Evolutionary conservation across 1,140 invertebrate species (phyloP).

Genomic region (Trialeurodes vaporariorum): DNA sequence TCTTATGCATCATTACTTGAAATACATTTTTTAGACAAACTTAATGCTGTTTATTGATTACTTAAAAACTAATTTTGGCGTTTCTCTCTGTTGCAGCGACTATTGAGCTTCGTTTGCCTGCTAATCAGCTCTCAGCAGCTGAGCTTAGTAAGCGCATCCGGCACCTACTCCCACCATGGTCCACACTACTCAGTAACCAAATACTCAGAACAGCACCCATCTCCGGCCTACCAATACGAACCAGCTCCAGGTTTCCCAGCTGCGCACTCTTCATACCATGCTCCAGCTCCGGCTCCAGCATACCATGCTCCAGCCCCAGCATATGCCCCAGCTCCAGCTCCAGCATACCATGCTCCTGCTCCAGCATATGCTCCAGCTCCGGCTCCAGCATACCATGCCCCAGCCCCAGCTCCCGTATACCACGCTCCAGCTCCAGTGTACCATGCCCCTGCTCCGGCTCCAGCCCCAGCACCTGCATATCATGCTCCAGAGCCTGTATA

Average conservation of each 20-base stretch:
- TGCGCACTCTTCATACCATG: constrained; percentile 13
- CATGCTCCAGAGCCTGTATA: constrained; percentile 12
- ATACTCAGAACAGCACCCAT: not conserved
- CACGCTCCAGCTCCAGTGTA: constrained; percentile 12
- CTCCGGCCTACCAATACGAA: not conserved
- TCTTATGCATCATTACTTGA: too few relatives aligned
- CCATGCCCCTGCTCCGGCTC: constrained; percentile 13
- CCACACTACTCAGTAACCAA: not conserved
- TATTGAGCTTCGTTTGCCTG: not conserved
- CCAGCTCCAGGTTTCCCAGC: not conserved
- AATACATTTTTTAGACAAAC: too few relatives aligned
- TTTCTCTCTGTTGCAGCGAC: not conserved
- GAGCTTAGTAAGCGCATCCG: not conserved
- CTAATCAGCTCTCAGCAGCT: not conserved
- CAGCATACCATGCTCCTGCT: constrained; percentile 12
- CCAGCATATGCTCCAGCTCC: constrained; percentile 12
- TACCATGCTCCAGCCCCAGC: constrained; percentile 12
- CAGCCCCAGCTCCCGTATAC: constrained; percentile 12
- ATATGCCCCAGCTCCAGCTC: constrained; percentile 2
- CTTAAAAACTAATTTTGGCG: too few relatives aligned
- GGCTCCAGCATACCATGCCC: constrained; percentile 15
- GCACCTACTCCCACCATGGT: not conserved
- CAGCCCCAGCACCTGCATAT: constrained; percentile 6
- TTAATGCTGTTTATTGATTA: too few relatives aligned
- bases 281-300: constrained; percentile 14